Evolutionary conservation across 2,113 vertebrate species (phyloP).

Genomic region (Rhinopomastus cyanomelas): DNA sequence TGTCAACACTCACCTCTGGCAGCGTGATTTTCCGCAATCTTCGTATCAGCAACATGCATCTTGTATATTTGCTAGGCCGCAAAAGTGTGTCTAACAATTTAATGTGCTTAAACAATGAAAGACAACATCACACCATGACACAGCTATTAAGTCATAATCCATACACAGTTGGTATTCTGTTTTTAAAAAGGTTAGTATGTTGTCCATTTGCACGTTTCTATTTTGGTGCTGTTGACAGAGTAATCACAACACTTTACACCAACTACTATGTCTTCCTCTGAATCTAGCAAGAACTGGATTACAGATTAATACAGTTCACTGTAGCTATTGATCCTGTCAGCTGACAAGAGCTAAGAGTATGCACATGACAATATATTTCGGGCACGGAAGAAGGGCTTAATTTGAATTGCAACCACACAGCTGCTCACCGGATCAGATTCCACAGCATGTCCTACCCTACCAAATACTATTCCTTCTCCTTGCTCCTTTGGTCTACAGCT

Average conservation of each 20-base stretch:
- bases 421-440: background rate
- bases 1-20: too few species aligned
- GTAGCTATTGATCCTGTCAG: background rate
- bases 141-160: background rate
- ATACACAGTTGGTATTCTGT: background rate
- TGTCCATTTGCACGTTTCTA: slow-evolving; percentile 24
- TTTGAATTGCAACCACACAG: background rate
- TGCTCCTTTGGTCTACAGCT: too few species aligned
- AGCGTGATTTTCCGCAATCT: too few species aligned
- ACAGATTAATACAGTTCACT: background rate
- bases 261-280: background rate
- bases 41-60: background rate
- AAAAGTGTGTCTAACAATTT: background rate
- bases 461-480: background rate
- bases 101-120: background rate
- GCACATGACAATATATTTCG: background rate
- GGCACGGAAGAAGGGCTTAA: background rate
- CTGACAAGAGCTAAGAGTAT: background rate
- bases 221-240: slow-evolving; percentile 9
- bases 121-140: background rate
- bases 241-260: background rate
- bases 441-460: background rate
- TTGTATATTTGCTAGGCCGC: background rate
- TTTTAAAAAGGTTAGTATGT: background rate
- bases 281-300: background rate